These are phyloP conservation scores for Archips xylosteana DNA, from an alignment of 2,888 invertebrate genomes.

Conservation along the genomic window DNA sequence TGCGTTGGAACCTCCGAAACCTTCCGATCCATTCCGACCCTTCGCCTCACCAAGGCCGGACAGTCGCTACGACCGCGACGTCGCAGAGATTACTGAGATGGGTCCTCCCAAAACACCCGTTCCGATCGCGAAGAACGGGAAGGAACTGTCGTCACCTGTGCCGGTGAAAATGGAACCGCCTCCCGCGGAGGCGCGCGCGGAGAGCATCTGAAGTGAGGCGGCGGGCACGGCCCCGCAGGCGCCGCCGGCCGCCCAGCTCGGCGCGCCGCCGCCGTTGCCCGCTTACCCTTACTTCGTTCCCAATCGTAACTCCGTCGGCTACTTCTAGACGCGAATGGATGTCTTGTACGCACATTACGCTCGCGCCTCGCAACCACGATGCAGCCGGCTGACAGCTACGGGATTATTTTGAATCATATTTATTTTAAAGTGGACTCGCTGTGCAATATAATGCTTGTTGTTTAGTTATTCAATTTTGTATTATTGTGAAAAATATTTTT, in stretches of 20 bases:
- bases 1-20: slow-evolving; percentile 87
- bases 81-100: slow-evolving; percentile 76
- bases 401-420: slow-evolving; percentile 71
- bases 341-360: slow-evolving; percentile 16
- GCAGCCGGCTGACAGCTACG: slow-evolving; percentile 43
- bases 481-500: slow-evolving; percentile 58
- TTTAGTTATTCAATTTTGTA: slow-evolving; percentile 78
- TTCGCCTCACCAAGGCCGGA: slow-evolving; percentile 86
- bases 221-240: slow-evolving; percentile 70
- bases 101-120: slow-evolving; percentile 76
- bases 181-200: slow-evolving; percentile 85
- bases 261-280: slow-evolving; percentile 72
- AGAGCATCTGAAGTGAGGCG: slow-evolving; percentile 82
- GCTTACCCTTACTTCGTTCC: slow-evolving; percentile 79
- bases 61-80: slow-evolving; percentile 88
- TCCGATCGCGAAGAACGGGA: slow-evolving; percentile 66
- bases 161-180: slow-evolving; percentile 90
- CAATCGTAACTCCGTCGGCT: slow-evolving; percentile 77
- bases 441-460: slow-evolving; percentile 84
- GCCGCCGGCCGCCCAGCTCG: slow-evolving; percentile 51
- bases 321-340: slow-evolving; percentile 64
- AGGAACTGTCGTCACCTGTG: slow-evolving; percentile 83
- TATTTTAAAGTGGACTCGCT: slow-evolving; percentile 79
- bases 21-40: slow-evolving; percentile 82
- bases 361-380: slow-evolving; percentile 7